phyloP scores from a whole-genome alignment of 2,888 invertebrate species.

The Lymantria dispar region DNA sequence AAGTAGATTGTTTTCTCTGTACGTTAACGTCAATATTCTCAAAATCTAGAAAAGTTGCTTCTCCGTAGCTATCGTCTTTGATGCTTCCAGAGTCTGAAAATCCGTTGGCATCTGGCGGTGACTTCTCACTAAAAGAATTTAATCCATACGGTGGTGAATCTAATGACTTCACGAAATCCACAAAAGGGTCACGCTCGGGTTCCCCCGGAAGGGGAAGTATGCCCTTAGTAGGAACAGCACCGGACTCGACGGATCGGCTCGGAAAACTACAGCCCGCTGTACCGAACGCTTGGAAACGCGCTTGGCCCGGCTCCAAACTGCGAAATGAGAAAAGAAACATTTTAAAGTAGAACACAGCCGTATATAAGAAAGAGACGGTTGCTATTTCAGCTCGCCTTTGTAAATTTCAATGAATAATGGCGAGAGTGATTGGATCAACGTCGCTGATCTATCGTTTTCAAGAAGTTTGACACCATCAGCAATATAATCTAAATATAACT shows the following conservation, averaged over 20 bases:
- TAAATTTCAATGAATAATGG: conserved; percentile 77
- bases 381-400: conserved; percentile 65
- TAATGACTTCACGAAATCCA: conserved; percentile 49
- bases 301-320: conserved; percentile 83
- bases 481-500: conserved; percentile 66
- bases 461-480: conserved; percentile 69
- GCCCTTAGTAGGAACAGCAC: conserved; percentile 64
- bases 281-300: conserved; percentile 78
- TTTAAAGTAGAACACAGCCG: conserved; percentile 68
- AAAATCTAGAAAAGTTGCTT: conserved; percentile 74
- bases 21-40: conserved; percentile 59
- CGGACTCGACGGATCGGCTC: conserved; percentile 73
- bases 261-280: conserved; percentile 80
- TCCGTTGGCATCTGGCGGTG: conserved; percentile 49
- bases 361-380: conserved; percentile 74
- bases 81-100: conserved; percentile 47
- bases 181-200: conserved; percentile 64
- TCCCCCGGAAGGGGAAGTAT: conserved; percentile 51
- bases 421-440: conserved; percentile 71
- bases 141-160: conserved; percentile 59
- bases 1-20: conserved; percentile 64
- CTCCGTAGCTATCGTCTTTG: conserved; percentile 71
- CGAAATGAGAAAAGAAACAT: conserved; percentile 81
- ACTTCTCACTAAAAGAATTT: conserved; percentile 49
- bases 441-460: conserved; percentile 68